Conservation (phyloP, 2,888 invertebrate species). For the Protonemura montana region DNA sequence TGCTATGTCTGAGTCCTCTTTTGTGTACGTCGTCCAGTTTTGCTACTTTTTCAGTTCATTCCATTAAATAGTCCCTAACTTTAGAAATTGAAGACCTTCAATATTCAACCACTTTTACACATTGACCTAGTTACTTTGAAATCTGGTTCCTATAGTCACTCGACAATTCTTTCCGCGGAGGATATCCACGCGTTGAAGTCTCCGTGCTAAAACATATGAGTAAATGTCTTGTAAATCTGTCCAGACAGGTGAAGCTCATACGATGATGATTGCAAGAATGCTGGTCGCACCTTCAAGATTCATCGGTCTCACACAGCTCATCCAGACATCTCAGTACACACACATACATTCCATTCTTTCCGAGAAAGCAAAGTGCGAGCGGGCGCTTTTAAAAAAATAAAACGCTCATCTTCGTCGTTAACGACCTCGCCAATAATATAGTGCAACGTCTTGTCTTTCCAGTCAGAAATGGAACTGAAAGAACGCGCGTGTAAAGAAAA, state of each 20-base stretch:
- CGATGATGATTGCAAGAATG: neutral
- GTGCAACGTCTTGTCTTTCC: neutral
- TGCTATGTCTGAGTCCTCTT: no score
- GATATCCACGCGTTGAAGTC: neutral
- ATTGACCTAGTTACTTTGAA: no score
- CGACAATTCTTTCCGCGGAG: neutral
- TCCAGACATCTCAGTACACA: neutral
- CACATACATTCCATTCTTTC: neutral
- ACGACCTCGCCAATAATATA: neutral
- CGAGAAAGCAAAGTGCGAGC: neutral
- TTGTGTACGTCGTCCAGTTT: no score
- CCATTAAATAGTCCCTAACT: no score
- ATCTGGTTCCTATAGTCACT: no score
- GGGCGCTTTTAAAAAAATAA: neutral
- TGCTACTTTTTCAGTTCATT: no score
- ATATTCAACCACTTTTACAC: no score
- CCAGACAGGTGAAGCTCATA: neutral
- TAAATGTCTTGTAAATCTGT: neutral
- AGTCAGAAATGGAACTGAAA: neutral
- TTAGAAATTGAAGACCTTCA: no score
- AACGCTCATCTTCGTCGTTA: neutral
- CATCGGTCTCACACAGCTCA: neutral
- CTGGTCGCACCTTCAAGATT: neutral
- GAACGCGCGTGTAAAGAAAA: neutral
- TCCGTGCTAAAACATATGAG: neutral